phyloP scores from a whole-genome alignment of 2,797 vertebrate species.

The Emys orbicularis region DNA sequence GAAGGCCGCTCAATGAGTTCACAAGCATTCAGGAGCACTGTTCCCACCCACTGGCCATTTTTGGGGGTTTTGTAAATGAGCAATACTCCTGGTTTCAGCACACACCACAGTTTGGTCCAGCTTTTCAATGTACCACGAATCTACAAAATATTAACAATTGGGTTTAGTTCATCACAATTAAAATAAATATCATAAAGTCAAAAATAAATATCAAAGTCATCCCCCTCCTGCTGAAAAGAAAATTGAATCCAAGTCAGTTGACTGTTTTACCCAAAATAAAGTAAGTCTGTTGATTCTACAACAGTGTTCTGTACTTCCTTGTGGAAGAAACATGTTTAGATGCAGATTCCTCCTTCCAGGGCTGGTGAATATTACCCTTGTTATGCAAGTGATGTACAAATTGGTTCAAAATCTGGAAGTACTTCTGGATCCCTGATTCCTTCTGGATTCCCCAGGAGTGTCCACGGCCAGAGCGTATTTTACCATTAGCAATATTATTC shows the following conservation, averaged over 20 bases:
- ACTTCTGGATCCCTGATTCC: background rate
- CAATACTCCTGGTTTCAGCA: constrained; percentile 96
- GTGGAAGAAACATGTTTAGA: background rate
- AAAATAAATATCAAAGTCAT: background rate
- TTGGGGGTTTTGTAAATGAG: constrained; percentile 98
- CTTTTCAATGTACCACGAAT: constrained; percentile 98
- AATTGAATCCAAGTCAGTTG: background rate
- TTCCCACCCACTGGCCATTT: constrained; percentile 99
- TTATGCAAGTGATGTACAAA: background rate
- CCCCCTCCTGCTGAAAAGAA: background rate
- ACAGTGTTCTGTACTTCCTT: background rate
- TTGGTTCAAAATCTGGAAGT: background rate
- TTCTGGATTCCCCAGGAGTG: background rate
- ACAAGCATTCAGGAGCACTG: constrained; percentile 96
- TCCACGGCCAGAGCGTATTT: background rate
- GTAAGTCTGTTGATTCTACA: background rate
- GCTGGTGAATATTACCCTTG: background rate
- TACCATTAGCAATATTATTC: background rate
- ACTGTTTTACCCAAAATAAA: background rate
- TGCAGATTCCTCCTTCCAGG: background rate
- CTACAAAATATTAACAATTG: constrained; percentile 78
- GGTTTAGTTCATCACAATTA: background rate
- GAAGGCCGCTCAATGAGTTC: constrained; percentile 99
- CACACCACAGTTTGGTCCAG: constrained; percentile 99
- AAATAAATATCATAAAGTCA: background rate